Conservation (phyloP, 2,113 vertebrate genomes). For the Pluvialis apricaria region DNA sequence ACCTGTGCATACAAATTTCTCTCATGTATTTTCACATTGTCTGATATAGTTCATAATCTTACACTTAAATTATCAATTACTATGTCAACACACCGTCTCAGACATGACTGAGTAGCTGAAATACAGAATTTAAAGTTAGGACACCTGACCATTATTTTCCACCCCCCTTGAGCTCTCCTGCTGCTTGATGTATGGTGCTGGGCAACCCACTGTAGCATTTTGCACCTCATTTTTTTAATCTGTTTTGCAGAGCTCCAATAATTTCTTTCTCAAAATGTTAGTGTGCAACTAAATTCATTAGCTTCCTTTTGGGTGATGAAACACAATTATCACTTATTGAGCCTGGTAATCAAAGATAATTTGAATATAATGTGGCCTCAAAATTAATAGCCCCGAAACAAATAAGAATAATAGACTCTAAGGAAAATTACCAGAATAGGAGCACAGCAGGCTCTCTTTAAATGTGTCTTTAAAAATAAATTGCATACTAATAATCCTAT, state of each 20-base stretch:
- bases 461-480: slow-evolving; percentile 3
- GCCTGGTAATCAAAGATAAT: slow-evolving; percentile 26
- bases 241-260: background rate
- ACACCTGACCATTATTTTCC: background rate
- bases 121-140: background rate
- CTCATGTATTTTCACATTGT: background rate
- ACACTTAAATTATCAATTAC: background rate
- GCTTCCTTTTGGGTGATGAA: background rate
- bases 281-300: background rate
- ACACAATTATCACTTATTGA: slow-evolving; percentile 7
- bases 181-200: background rate
- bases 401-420: background rate
- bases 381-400: slow-evolving; percentile 23
- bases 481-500: slow-evolving; percentile 42
- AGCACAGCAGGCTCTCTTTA: slow-evolving; percentile 4
- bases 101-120: background rate
- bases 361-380: slow-evolving; percentile 34
- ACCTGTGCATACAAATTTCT: background rate
- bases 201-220: background rate
- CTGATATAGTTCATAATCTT: background rate
- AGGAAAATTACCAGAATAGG: background rate
- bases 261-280: background rate
- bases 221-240: background rate
- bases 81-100: background rate
- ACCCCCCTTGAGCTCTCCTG: background rate